Base-by-base conservation (phyloP, 2,797 vertebrate genomes). In the Hybognathus amarus region DNA sequence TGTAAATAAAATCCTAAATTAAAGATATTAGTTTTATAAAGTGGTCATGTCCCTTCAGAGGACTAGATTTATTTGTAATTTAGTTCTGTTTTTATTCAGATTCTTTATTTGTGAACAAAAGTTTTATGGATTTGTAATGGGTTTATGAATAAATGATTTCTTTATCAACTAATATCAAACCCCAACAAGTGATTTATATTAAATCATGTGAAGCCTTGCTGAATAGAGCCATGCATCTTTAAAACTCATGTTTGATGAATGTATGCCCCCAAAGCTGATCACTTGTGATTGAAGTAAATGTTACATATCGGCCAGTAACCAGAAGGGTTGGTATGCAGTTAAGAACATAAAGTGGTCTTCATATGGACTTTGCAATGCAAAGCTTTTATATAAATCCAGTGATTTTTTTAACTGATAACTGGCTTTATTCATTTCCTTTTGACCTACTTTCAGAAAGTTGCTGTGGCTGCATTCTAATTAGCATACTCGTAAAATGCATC, bases 381-480 rank as follows among this genome's bases (percentile, higher is more conserved):
- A 68, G 1, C 17, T 79, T 40, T 79, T 24, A 36, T 20, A 50
- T 63, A 24, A 36, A 70, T 47, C 11, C 52, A 33, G 22, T 22
- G 24, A 54, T 38, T 24, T 2, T 13, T 38, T 2, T 13, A 52
- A 38, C 40, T 24, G 9, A 64, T 50, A 54, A 27, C 22, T 56
- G 47, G 45, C 33, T 69, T 33, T 30, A 68, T 79, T 68, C 15
- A 20, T 67, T n/a, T 68, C 36, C 33, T 36, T 54, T 15, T 56
- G 63, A 68, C 64, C 77, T 69, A 79, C 68, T 68, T 79, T 68
- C 30, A 79, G 45, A 79, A 79, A 69, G 64, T 40, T 22, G 17
- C 71, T 30, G 71, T 36, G 12, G 30, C 59, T 78, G 76, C 42
- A 36, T 22, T 67, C 42, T 50, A 66, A 52, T 78, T 78, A 47